These are phyloP conservation scores for Calameuta pallipes DNA, from an alignment of 2,888 invertebrate species.

Conservation along the genomic window DNA sequence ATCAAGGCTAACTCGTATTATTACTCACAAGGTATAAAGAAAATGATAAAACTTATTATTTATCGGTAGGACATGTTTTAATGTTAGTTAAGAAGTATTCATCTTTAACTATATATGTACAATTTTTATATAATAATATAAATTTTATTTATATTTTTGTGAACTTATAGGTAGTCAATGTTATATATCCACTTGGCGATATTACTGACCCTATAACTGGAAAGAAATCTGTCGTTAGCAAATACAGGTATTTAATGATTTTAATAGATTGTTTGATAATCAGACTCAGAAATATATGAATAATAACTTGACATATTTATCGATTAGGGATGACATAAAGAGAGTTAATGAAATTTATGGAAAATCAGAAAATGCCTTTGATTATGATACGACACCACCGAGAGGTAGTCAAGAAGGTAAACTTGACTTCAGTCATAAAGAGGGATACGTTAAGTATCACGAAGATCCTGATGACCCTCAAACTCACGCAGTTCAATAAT, in stretches of 20 bases:
- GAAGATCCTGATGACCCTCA: constrained; percentile 79
- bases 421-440: constrained; percentile 83
- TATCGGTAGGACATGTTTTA: not conserved
- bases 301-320: not conserved
- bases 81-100: not conserved
- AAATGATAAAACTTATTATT: not conserved
- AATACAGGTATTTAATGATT: constrained; percentile 69
- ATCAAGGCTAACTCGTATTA: constrained; percentile 78
- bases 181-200: constrained; percentile 86
- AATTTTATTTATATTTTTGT: not conserved
- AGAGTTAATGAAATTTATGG: constrained; percentile 77
- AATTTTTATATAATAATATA: not conserved
- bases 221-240: constrained; percentile 79
- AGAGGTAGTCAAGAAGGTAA: constrained; percentile 86
- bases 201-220: constrained; percentile 87
- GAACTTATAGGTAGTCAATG: constrained; percentile 71
- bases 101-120: not conserved
- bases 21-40: constrained; percentile 75
- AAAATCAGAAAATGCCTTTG: constrained; percentile 74
- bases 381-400: constrained; percentile 81
- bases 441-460: constrained; percentile 82
- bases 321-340: constrained; percentile 76
- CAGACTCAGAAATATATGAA: not conserved
- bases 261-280: not conserved
- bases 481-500: constrained; percentile 75